Evolutionary conservation across 2,113 vertebrate genomes (phyloP), one percentile per base, ranked within the genome.

Genomic region (Panthera uncia): DNA sequence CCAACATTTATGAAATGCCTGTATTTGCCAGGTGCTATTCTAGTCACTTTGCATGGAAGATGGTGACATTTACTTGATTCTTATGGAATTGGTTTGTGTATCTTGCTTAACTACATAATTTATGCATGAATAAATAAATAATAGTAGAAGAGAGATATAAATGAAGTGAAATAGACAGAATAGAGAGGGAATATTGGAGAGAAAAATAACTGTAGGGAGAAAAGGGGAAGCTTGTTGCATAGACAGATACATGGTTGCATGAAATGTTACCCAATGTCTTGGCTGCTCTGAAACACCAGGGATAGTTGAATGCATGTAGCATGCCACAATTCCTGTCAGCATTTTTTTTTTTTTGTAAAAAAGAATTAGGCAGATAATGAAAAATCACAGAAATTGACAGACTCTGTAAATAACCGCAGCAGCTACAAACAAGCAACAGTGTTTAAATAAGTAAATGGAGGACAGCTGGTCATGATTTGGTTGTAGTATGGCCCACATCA

Each of bases 401-500:
- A 94, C 52, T 97, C 79, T 96, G 95, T 97, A 94, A 98, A 98
- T 97, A 97, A 94, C 27, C 57, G 85, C 71, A 76, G 45, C 81
- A 63, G 66, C 52, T 94, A 92, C 92, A 97, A 96, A 97, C 68
- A 95, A 97, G 84, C 27, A 15, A 91, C 74, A 81, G 55, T 97
- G 85, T 98, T 98, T 96, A 97, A 97, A 98, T 97, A 97, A 98
- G 93, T 95, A 97, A 96, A 97, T 91, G 80, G 80, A 89, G 68
- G 94, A 95, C 97, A 98, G 91, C 97, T 97, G 97, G 95, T 85
- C 87, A 25, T 93, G 92, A 91, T 97, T 96, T 96, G 94, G 61
- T 87, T 68, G 57, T 74, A 90, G 95, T 84, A 90, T 65, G 76
- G 52, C 6, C 82, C 74, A 85, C 69, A 95, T 92, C 69, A 92